Percentiles rank a stretch among this genome's conserved stretches.
Evolutionary conservation across 2,888 invertebrate species (phyloP).

Genomic region (Lithophane semibrunnea): DNA sequence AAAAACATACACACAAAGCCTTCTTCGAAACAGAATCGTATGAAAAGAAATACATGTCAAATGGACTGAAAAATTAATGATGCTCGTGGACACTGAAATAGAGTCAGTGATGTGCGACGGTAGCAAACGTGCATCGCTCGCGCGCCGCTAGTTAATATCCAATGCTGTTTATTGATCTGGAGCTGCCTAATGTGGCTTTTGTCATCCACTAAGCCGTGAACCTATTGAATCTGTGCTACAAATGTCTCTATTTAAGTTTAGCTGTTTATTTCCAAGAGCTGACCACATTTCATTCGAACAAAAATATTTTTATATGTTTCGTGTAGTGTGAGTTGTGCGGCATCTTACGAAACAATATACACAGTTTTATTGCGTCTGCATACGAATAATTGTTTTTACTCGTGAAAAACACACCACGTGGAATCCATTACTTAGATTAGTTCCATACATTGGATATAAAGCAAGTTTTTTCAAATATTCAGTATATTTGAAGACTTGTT

Average conservation of each 20-base stretch:
- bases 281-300: slow-evolving; percentile 16
- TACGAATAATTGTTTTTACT: slow-evolving; percentile 61
- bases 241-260: slow-evolving; percentile 43
- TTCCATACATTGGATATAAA: slow-evolving; percentile 65
- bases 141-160: slow-evolving; percentile 64
- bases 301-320: slow-evolving; percentile 23
- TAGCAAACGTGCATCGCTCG: slow-evolving; percentile 60
- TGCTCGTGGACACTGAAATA: slow-evolving; percentile 63
- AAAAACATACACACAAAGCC: background rate
- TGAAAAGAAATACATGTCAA: slow-evolving; percentile 58
- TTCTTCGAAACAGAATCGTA: slow-evolving; percentile 16
- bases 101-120: slow-evolving; percentile 66
- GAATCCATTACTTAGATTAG: slow-evolving; percentile 69
- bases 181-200: slow-evolving; percentile 72
- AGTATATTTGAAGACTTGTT: too few species aligned
- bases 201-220: slow-evolving; percentile 65
- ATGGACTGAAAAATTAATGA: slow-evolving; percentile 67
- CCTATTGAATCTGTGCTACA: slow-evolving; percentile 65
- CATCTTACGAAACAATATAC: slow-evolving; percentile 33
- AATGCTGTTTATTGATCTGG: slow-evolving; percentile 75
- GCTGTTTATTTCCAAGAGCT: slow-evolving; percentile 15
- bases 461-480: too few species aligned
- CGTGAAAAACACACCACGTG: slow-evolving; percentile 43
- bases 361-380: slow-evolving; percentile 65
- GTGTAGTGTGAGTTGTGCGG: slow-evolving; percentile 11